Evolutionary conservation across 2,797 vertebrate genomes (phyloP), one percentile per base, ranked within the genome.

Genomic region (Hydrolagus colliei): DNA sequence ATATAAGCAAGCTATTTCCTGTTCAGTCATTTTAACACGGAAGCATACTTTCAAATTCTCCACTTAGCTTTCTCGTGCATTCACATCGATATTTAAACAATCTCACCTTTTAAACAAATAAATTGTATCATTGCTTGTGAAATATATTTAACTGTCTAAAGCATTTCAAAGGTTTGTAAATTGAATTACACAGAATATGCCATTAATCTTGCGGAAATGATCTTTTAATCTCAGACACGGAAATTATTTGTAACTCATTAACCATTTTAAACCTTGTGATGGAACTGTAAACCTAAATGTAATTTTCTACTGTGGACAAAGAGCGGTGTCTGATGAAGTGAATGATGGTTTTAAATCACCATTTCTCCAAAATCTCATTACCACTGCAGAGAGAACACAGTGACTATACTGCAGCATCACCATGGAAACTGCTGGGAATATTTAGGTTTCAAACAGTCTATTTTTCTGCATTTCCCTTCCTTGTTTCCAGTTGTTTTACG

Each of bases 321-420:
- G 79, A 71, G 41, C 79, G 71, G 65, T 68, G 16, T 27, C 41
- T 84, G 79, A 71, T 84, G 79, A 84, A 84, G 62, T 84, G 65
- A 84, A 84, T 67, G 79, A 84, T 68, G 32, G 79, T 84, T 84
- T 84, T 84, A 84, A 84, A 84, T 82, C 79, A 84, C 32, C 79
- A 84, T 65, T 84, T 84, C 79, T 71, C 65, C 35, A 63, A 84
- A 84, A 84, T 84, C 79, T 84, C 79, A 84, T 84, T 84, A 84
- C 79, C 79, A 84, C 79, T 71, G 79, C 32, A 71, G 65, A 84
- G 65, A 84, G 79, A 65, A 84, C 62, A 84, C 79, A 84, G 79
- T 41, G 63, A 84, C 79, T 41, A 35, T 84, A 84, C 65, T 84
- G 79, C 65, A 41, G 18, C 32, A 84, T 84, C 79, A 84, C 79